Conservation (phyloP, 2,113 vertebrate genomes). For the Sceloporus tristichus region DNA sequence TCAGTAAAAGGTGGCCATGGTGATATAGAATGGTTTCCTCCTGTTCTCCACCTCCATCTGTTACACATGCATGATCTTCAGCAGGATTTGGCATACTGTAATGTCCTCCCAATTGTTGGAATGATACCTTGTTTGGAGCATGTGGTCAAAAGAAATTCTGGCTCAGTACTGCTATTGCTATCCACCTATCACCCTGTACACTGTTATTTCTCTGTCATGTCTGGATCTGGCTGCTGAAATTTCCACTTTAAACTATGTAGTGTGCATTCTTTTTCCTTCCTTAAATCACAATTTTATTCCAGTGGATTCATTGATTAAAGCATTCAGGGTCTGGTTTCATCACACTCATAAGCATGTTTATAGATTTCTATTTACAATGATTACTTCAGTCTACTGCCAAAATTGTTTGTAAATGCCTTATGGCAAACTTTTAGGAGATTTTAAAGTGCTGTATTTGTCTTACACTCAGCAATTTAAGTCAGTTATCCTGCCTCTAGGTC, state of each 20-base stretch:
- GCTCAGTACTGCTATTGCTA: not conserved
- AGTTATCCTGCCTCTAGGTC: not conserved
- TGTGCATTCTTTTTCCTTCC: not conserved
- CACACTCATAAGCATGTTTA: constrained; percentile 41
- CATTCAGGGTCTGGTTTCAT: not conserved
- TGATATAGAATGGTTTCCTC: not conserved
- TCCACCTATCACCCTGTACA: not conserved
- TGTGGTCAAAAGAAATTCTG: not conserved
- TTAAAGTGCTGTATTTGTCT: not conserved
- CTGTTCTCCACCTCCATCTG: not conserved
- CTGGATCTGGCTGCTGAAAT: not conserved
- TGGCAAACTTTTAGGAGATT: constrained; percentile 37
- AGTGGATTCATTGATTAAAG: constrained; percentile 6
- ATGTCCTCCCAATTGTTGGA: not conserved
- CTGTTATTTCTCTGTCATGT: not conserved
- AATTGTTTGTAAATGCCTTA: constrained; percentile 46
- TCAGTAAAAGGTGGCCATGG: not conserved
- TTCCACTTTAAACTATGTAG: not conserved
- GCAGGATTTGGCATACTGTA: not conserved
- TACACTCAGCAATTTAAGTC: not conserved
- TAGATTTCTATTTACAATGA: constrained; percentile 60
- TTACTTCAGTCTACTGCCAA: constrained; percentile 49
- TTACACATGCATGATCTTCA: not conserved
- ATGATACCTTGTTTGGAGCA: not conserved
- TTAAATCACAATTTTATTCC: not conserved